Base-by-base conservation (phyloP, 2,113 vertebrate species). In the Cardinalis cardinalis region DNA sequence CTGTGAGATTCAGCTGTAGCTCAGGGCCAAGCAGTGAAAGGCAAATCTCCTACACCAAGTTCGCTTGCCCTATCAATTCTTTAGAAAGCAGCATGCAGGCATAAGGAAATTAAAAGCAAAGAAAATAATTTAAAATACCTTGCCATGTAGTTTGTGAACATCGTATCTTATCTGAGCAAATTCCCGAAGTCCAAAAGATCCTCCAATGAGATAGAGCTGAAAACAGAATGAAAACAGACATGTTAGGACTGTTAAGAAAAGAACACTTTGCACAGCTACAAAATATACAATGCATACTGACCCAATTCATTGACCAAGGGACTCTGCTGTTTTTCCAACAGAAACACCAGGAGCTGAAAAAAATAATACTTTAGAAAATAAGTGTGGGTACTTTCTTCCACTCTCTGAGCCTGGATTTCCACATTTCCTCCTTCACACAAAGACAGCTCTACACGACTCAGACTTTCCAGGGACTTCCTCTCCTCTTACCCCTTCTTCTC, bases 161-260 rank as follows among this genome's bases (percentile, higher is more conserved):
- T 99, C 99, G 0, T 99, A 99, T 44, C 99, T 98, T 84, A 99
- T 98, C 83, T 99, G 99, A 86, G 99, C 94, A 92, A 99, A 99
- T 84, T 99, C 99, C 66, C 98, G 96, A 74, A 99, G 97, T 71
- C 99, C 99, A 87, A 99, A 99, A 71, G 99, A 99, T 65, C 99
- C 99, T 80, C 99, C 99, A 48, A 99, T 76, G 69, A 99, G 65
- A 83, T 99, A 97, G 49, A 99, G 59, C 99, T 99, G 93, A 90
- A 97, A 98, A 40, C 11, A 89, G 61, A 95, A 92, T n/a, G 24
- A 64, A 94, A 65, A 68, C 13, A 80, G 40, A 46, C 0, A 0
- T 13, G 23, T 89, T 72, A 94, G 52, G 44, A 68, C 29, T 87
- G 24, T 1, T 16, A n/a, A 0, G 34, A 78, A 90, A 72, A 75